These are phyloP conservation scores for Cyprinella venusta DNA, from an alignment of 2,797 vertebrate genomes.

Conservation along the genomic window DNA sequence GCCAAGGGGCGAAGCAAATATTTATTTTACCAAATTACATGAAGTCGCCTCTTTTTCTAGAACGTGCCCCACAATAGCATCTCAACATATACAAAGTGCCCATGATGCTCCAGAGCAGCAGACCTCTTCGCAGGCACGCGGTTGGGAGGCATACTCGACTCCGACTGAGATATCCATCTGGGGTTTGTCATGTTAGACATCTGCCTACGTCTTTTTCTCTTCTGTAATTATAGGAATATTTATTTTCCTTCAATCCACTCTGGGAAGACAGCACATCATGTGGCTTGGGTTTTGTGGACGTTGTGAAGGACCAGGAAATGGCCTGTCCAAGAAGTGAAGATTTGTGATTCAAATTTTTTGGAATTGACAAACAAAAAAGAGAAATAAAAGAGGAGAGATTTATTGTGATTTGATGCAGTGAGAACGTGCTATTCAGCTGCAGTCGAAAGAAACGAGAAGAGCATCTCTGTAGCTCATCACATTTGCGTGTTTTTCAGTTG, in stretches of 20 bases:
- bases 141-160: conserved; percentile 53
- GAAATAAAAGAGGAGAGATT: conserved; percentile 22
- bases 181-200: conserved; percentile 85
- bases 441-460: background rate
- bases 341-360: conserved; percentile 38
- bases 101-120: conserved; percentile 38
- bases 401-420: background rate
- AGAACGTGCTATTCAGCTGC: background rate
- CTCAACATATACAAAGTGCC: conserved; percentile 37
- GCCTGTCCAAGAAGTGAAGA: conserved; percentile 25
- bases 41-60: conserved; percentile 56
- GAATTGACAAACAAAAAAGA: conserved; percentile 47
- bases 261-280: conserved; percentile 62
- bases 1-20: conserved; percentile 80
- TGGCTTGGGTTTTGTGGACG: conserved; percentile 46
- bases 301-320: conserved; percentile 40
- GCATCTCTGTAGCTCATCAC: conserved; percentile 20
- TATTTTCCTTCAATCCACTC: conserved; percentile 78
- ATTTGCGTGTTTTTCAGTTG: conserved; percentile 26
- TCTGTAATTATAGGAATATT: conserved; percentile 85
- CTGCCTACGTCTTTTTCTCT: conserved; percentile 77
- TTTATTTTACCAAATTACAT: conserved; percentile 80
- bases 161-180: conserved; percentile 79
- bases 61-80: conserved; percentile 41
- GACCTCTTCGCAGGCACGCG: conserved; percentile 52